Base-by-base conservation (phyloP, 2,888 invertebrate species). In the Tillus elongatus region DNA sequence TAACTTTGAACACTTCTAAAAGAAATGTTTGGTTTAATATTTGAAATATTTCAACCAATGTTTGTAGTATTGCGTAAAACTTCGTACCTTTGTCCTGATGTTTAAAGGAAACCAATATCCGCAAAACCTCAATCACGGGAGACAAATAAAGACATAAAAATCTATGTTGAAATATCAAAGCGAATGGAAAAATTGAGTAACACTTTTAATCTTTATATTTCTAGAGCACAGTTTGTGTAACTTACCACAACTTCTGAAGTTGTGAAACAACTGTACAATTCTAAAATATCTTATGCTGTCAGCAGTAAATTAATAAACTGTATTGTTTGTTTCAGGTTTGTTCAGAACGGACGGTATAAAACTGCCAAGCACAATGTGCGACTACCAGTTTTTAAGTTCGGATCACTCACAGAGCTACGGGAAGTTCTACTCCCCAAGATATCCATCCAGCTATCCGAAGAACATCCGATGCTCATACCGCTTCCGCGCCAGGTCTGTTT, bases 371-470 rank as follows among this genome's bases (percentile, higher is more conserved):
- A 84, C 84, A 36, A 82, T 79, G 69, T 90, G 90, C 63, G 88
- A 90, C 67, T 85, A 80, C 67, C 82, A 84, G 67, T 89, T 89
- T 67, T 74, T 81, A 60, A 82, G 85, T 58, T 77, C 77, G 27
- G 77, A 79, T 51, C 75, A 73, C 54, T 72, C 77, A 42, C 76
- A 77, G 41, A 70, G 74, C 11, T 79, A 82, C 62, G 87, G 89
- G 37, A 77, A 80, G 39, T 80, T 90, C 58, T 89, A 86, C 68
- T 95, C 95, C 36, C 95, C 95, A 0, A 81, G 87, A 40, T 96
- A 93, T 72, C 96, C 96, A 45, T 93, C 95, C 53, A 84, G 85
- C 54, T 96, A 96, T 67, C 93, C 95, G 12, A 85, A 84, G 63
- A 88, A 91, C 64, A 79, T 89, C 56, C 77, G 83, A 57, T 95